A percentile compares a stretch with the other conserved stretches of the same genome.
Evolutionary conservation across 2,113 vertebrate genomes (phyloP).

Genomic region (Aix galericulata): DNA sequence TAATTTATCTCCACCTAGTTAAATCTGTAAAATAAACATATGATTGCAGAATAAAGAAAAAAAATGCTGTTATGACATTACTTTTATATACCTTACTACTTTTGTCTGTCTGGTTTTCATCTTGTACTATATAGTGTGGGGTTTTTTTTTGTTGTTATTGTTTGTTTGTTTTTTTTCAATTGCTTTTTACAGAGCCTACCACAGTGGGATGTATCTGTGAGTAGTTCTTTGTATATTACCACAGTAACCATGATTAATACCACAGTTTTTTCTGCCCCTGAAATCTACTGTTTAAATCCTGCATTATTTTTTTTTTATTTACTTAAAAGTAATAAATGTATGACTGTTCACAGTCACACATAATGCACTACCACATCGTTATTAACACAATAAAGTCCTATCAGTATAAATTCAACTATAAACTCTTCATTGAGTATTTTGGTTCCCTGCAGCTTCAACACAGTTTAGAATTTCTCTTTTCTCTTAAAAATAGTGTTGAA

Average conservation of each 20-base stretch:
- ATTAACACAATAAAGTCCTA: neutral
- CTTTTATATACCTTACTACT: neutral
- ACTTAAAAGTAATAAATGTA: neutral
- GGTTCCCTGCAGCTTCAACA: neutral
- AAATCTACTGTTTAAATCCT: neutral
- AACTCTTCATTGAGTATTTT: neutral
- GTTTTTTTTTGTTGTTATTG: too few species aligned
- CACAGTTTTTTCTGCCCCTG: neutral
- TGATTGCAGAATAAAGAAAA: neutral
- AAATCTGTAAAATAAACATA: neutral
- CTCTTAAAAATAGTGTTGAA: neutral
- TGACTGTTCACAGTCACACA: neutral
- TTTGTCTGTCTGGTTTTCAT: neutral
- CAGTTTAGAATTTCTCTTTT: neutral
- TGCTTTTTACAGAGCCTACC: neutral
- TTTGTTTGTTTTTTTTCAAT: too few species aligned
- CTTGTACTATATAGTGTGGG: neutral
- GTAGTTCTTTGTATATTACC: neutral
- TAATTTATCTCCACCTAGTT: neutral
- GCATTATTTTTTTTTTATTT: neutral
- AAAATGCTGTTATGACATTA: neutral
- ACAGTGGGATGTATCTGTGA: neutral
- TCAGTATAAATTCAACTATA: neutral
- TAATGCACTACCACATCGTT: neutral
- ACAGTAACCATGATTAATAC: neutral